Conservation (phyloP, 2,797 vertebrate species). For the Meriones psammophilus region DNA sequence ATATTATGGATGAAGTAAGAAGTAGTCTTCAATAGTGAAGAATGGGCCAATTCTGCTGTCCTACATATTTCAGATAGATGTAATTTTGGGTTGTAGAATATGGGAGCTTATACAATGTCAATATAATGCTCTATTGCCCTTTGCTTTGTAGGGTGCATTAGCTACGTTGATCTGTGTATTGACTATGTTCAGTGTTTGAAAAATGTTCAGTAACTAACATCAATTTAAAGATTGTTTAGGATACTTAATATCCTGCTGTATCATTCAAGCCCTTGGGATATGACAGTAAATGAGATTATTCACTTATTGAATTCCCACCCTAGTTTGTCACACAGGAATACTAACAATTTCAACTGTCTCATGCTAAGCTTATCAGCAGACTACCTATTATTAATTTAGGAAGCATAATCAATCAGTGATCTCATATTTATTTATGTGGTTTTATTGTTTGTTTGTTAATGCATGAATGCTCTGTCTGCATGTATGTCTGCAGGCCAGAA, state of each 20-base stretch:
- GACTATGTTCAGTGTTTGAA: neutral
- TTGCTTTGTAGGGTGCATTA: neutral
- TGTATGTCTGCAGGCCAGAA: too few species aligned
- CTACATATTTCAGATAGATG: neutral
- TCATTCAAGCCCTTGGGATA: slow-evolving; percentile 9
- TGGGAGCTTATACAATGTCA: neutral
- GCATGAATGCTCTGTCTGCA: too few species aligned
- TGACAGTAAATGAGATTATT: neutral
- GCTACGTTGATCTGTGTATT: neutral
- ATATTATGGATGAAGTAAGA: neutral
- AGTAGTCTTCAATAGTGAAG: neutral
- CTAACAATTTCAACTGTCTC: neutral
- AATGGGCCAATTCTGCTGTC: neutral
- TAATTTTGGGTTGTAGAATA: neutral
- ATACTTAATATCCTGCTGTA: neutral
- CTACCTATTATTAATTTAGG: neutral
- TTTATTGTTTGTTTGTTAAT: too few species aligned
- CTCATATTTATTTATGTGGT: neutral
- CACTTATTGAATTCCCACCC: neutral
- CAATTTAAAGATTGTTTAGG: neutral
- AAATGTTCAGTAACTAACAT: neutral
- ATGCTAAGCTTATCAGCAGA: neutral
- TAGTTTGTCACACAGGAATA: neutral
- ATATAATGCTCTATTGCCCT: neutral
- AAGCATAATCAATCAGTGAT: neutral